These are phyloP conservation scores for Halictus quadricinctus DNA, from an alignment of 2,888 invertebrate genomes.

Conservation along the genomic window DNA sequence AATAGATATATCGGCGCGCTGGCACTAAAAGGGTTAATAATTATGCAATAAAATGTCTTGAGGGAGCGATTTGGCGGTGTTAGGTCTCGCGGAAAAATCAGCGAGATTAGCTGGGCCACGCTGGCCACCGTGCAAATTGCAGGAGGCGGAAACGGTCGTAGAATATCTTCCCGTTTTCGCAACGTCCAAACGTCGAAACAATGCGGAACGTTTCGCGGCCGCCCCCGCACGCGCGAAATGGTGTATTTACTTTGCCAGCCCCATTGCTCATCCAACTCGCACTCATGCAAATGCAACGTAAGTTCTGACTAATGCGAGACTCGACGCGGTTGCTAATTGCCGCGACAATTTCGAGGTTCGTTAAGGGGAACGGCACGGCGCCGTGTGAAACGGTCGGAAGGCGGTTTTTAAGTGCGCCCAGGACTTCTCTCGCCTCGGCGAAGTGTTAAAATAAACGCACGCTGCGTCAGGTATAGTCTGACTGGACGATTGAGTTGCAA, in stretches of 20 bases:
- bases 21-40: no score
- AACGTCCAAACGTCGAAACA: background rate
- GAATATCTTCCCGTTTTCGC: background rate
- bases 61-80: background rate
- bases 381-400: background rate
- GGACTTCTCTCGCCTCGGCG: background rate
- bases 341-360: slow-evolving; percentile 39
- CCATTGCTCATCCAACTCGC: slow-evolving; percentile 1
- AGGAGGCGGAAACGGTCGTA: background rate
- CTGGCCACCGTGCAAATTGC: slow-evolving; percentile 12
- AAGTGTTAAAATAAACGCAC: background rate
- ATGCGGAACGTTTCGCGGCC: background rate
- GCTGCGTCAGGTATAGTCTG: background rate
- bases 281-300: slow-evolving; percentile 16
- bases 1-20: no score
- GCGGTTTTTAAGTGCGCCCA: background rate
- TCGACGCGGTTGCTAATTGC: slow-evolving; percentile 46
- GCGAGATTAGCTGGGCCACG: background rate
- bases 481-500: background rate
- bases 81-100: no score
- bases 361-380: slow-evolving; percentile 24
- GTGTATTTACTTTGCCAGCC: slow-evolving; percentile 15
- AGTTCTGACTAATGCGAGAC: slow-evolving; percentile 22
- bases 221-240: no score
- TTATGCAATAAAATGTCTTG: background rate